A percentile compares a stretch with the other conserved stretches of the same genome.
These are phyloP conservation scores for Smutsia temminckii DNA, from an alignment of 2,797 vertebrate species.

Conservation along the genomic window DNA sequence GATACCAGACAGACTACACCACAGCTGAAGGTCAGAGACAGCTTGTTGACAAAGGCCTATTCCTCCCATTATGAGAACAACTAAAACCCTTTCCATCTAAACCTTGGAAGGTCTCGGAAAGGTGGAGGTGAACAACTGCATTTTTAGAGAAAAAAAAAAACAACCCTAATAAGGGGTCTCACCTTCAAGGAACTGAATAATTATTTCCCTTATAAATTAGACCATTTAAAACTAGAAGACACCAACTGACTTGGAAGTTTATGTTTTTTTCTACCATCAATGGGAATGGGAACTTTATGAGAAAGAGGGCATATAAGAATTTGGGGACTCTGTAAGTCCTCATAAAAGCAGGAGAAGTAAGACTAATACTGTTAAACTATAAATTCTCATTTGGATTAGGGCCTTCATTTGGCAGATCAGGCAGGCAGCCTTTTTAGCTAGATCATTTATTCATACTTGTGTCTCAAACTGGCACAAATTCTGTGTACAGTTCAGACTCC, in stretches of 20 bases:
- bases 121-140: not conserved
- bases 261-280: not conserved
- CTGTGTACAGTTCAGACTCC: not conserved
- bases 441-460: not conserved
- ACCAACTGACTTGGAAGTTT: not conserved
- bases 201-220: constrained; percentile 3
- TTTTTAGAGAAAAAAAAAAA: not conserved
- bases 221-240: not conserved
- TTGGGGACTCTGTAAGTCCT: not conserved
- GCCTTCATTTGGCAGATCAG: not conserved
- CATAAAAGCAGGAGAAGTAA: not conserved
- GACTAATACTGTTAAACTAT: not conserved
- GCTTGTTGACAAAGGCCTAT: not conserved
- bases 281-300: not conserved
- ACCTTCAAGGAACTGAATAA: not conserved
- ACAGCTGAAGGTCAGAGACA: not conserved
- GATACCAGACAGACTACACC: not conserved
- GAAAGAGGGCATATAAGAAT: not conserved
- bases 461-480: not conserved
- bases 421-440: not conserved
- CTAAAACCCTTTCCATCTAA: not conserved
- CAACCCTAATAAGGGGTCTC: not conserved
- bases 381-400: not conserved
- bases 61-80: not conserved
- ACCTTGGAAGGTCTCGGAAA: not conserved